Evolutionary conservation across 2,888 invertebrate species (phyloP), one percentile per base, ranked within the genome.

Genomic region (Onchidella celtica): DNA sequence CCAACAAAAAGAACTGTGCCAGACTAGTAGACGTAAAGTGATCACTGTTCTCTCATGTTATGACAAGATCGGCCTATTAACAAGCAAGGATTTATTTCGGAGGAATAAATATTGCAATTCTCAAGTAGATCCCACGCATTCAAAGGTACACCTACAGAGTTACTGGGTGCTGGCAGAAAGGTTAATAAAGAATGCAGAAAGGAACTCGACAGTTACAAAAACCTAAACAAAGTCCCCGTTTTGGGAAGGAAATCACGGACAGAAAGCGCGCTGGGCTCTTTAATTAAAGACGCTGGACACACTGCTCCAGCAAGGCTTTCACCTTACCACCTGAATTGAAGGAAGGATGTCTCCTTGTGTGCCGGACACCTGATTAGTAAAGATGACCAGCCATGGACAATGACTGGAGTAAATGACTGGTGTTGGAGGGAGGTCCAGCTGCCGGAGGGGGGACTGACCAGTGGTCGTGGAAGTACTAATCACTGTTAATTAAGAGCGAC

Each of bases 301-400:
- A 21, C 11, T 21, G 27, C 14, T n/a, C 29, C 34, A 29, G 40
- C 34, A 14, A n/a, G n/a, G n/a, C n/a, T n/a, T 74, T 29, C 29
- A 27, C 32, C 29, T 47, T 40, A 57, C n/a, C 65, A 47, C 65
- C 76, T 27, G 47, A 36, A 21, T 40, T n/a, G 11, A 2, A 34
- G 55, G 6, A 29, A n/a, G 34, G 9, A 21, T 65, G 11, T 40
- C 21, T 34, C 21, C 24, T 32, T 36, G 14, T 59, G 36, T 14
- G 21, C 70, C 0, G 38, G 59, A 17, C 34, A 38, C 34, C 38
- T 17, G 32, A 63, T 66, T 65, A 32, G 6, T 34, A 27, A 36
- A 9, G 36, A 47, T 63, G 59, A 29, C 40, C 36, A 14, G 57
- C 55, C 21, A n/a, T 69, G 69, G 69, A 69, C 69, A 69, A 69